Evolutionary conservation across 2,888 invertebrate species (phyloP).

Genomic region (Tiphia femorata): DNA sequence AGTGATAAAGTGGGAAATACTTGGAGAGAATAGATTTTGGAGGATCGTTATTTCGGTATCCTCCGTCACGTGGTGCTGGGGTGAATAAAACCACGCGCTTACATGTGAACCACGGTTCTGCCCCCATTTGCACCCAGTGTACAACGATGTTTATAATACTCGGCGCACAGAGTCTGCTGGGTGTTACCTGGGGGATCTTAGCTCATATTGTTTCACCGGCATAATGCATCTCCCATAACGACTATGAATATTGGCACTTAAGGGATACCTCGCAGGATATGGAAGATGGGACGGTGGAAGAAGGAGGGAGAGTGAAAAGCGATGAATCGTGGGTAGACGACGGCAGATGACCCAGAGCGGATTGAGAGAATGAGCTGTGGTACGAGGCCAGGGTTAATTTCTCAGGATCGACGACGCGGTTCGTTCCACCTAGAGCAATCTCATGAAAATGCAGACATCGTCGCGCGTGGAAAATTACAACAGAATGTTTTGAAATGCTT

Average conservation of each 20-base stretch:
- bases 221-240: conserved; percentile 24
- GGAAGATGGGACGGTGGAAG: conserved; percentile 1
- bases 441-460: neutral
- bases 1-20: no score
- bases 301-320: neutral
- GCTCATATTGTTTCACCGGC: conserved; percentile 23
- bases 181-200: conserved; percentile 6
- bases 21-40: no score
- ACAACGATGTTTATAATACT: conserved; percentile 10
- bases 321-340: neutral
- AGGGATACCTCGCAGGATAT: conserved; percentile 28
- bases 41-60: no score
- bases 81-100: no score
- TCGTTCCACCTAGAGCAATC: conserved; percentile 19
- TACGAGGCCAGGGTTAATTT: conserved; percentile 22
- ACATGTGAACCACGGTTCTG: no score
- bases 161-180: neutral
- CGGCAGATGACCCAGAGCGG: neutral
- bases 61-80: no score
- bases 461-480: no score
- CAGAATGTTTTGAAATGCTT: no score
- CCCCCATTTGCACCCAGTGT: no score
- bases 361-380: neutral
- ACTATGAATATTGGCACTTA: conserved; percentile 34
- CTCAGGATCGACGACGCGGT: conserved; percentile 22